Base-by-base conservation (phyloP, 2,888 invertebrate genomes). In the Zelleria hepariella region DNA sequence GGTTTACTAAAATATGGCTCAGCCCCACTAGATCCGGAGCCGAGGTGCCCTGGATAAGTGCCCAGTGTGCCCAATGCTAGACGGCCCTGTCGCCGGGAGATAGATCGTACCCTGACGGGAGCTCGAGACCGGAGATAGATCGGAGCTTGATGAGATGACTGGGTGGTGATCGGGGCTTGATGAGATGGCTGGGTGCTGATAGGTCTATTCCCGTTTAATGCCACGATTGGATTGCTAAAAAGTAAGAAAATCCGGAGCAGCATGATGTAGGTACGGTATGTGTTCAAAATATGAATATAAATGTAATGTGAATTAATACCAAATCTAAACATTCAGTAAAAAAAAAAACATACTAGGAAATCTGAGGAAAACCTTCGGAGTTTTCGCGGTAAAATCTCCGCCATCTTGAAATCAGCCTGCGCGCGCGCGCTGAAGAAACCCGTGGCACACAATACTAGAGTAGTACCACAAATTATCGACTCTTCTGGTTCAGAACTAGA, bases 391-490 rank as follows among this genome's bases (percentile, higher is more conserved):
- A 75, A 80, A 80, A 73, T 71, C 66, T 68, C 71, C 75, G 75
- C 78, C 80, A 79, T 82, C 70, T 80, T 82, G 73, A 62, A 77
- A 81, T 79, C 32, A 15, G 32, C 32, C 32, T 68, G 72, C 53
- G 53, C 53, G 23, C 24, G 53, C 32, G 32, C 32, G n/a, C n/a
- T n/a, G n/a, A n/a, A n/a, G n/a, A n/a, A n/a, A n/a, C n/a, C n/a
- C n/a, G n/a, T n/a, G 15, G 32, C 32, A 42, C 15, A 42, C 32
- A 42, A 42, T 42, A 42, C 32, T 42, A 42, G 32, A 42, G 32
- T 42, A 42, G 32, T 42, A 42, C 6, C 32, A 42, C 32, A 42
- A 15, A 42, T n/a, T 15, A 42, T 42, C 10, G 1, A 15, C 1
- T 15, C 32, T 15, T 42, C 32, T 42, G 51, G 21, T 82, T 81